Percentiles rank a stretch among this genome's conserved stretches.
Conservation (phyloP, 2,113 vertebrate genomes). For the Agapornis roseicollis region DNA sequence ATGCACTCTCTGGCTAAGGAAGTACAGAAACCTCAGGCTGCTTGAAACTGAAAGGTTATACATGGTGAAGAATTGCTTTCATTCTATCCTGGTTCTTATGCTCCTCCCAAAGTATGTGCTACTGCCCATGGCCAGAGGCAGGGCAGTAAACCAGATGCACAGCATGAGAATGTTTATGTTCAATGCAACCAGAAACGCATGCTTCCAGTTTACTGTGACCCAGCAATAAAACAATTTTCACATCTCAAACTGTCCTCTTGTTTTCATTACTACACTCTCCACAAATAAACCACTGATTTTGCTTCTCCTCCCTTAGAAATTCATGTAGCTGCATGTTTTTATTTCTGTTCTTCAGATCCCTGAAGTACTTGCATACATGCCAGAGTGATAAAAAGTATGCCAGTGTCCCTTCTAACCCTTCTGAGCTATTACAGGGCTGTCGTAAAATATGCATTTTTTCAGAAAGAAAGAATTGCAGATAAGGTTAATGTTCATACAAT, state of each 20-base stretch:
- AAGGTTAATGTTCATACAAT: background rate
- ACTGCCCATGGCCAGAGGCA: background rate
- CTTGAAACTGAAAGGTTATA: background rate
- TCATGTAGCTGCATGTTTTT: background rate
- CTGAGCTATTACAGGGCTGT: background rate
- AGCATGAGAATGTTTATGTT: background rate
- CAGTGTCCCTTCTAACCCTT: background rate
- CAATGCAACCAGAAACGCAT: background rate
- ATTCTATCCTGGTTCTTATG: background rate
- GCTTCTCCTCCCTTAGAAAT: background rate
- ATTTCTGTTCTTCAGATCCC: background rate
- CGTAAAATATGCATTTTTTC: background rate
- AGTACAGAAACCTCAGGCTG: background rate
- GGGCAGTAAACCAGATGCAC: background rate
- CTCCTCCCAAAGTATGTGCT: background rate
- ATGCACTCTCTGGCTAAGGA: slow-evolving; percentile 4
- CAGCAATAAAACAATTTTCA: background rate
- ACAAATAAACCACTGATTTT: background rate
- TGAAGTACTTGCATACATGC: background rate
- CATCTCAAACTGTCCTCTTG: background rate
- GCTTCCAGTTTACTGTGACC: background rate
- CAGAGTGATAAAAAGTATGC: background rate
- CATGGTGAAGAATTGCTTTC: background rate
- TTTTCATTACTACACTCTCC: background rate
- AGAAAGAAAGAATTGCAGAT: background rate